phyloP scores from a whole-genome alignment of 2,113 vertebrate species.

The Hippocampus barbouri region DNA sequence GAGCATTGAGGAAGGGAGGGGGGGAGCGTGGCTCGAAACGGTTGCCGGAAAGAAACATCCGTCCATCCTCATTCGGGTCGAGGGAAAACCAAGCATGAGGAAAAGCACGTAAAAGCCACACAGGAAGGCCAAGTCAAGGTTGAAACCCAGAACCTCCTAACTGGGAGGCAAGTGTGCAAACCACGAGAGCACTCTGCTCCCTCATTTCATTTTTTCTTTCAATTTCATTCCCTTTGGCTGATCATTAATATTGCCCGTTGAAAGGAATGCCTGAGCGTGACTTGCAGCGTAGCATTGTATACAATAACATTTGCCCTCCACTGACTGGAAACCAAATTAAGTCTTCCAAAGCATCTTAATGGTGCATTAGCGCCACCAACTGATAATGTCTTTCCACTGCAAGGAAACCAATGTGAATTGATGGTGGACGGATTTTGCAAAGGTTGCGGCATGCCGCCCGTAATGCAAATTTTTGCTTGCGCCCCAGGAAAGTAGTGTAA shows the following conservation, averaged over 20 bases:
- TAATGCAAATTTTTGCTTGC: no score
- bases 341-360: no score
- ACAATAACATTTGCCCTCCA: no score
- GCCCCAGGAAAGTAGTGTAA: no score
- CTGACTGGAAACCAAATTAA: no score
- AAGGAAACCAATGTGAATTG: background rate
- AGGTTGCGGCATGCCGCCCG: no score
- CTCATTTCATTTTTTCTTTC: no score
- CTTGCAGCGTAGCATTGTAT: no score
- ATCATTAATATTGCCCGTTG: background rate
- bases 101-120: background rate
- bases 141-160: background rate
- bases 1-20: constrained; percentile 29
- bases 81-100: background rate
- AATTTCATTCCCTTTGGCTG: background rate
- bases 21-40: constrained; percentile 46
- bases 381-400: background rate
- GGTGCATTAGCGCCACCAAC: background rate
- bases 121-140: background rate
- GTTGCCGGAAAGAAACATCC: constrained; percentile 52
- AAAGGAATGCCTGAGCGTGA: background rate
- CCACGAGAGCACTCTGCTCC: no score
- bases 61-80: constrained; percentile 9
- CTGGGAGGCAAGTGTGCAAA: background rate
- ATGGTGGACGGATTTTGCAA: background rate